Base-by-base conservation (phyloP, 1,140 invertebrate genomes). In the Leptestheria dahalacensis region DNA sequence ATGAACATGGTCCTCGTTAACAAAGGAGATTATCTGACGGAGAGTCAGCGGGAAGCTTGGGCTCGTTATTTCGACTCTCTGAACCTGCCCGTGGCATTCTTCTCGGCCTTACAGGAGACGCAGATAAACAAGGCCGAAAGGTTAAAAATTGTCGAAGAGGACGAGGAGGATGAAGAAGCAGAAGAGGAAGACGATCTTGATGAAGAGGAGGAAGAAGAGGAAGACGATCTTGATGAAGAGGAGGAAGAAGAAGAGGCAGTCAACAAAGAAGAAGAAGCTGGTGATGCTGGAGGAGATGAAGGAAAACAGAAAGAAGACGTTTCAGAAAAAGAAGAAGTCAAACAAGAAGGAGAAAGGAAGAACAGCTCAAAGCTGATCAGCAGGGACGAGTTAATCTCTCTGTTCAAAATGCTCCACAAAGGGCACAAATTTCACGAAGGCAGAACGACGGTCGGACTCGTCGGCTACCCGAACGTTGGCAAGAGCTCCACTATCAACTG, bases 401-500 rank as follows among this genome's bases (percentile, higher is more conserved):
- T 92, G 12, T 82, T 95, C 33, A 81, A 78, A 66, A 75, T 69
- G 20, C 73, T 88, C 41, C 81, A 83, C 66, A 71, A 64, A 61
- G 75, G 65, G 48, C 49, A 20, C 46, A 83, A 78, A 62, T 75
- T 78, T 63, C 79, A 72, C 2, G 69, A 75, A 48, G 74, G 71
- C 48, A 68, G 83, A 12, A 79, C 83, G 1, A 91, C 88, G 33
- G 80, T 97, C 63, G 93, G 93, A 48, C 78, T 97, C 71, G 91
- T 97, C 64, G 96, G 97, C 0, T 99, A 99, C 77, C 96, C 96
- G 1, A 99, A 99, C 79, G 97, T 99, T 33, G 97, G 97, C 15
- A 99, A 99, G 76, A 97, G 93, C 75, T 98, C 94, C 50, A 97
- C 94, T 2, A 96, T 99, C 41, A 99, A 99, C 79, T 79, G 90